Base-by-base conservation (phyloP, 2,797 vertebrate species). In the Poeciliopsis paucimaculata region DNA sequence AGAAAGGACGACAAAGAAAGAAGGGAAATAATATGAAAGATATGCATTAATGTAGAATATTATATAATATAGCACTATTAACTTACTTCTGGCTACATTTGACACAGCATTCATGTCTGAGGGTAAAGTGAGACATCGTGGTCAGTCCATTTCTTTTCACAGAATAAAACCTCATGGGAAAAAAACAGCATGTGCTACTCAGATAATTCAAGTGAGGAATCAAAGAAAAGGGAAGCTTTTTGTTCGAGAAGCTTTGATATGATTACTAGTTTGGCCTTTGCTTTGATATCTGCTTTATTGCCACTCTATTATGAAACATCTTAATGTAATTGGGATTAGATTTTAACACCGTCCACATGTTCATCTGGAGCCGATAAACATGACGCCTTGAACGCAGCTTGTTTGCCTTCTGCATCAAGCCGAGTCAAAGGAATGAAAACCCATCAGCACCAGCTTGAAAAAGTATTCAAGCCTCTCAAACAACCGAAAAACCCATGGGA, bases 41-140 rank as follows among this genome's bases (percentile, higher is more conserved):
- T 77, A 66, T 41, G 51, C 53, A 72, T 45, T 70, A 75, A 83
- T 86, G 47, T 43, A 64, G 31, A 77, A 76, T 9, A 2, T 10
- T 9, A 20, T 8, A 51, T 23, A 51, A 51, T 23, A 85, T 77
- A 49, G 55, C 73, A 89, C 76, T 73, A 83, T 90, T 82, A 72
- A 80, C 23, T 34, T 66, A 60, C 55, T 46, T 45, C 72, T 76
- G 41, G 84, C 78, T 71, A 70, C 76, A 51, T 36, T 68, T 64
- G 39, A 62, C 39, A 75, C 78, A 28, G 70, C 49, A 73, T 70
- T 11, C 53, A 18, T 78, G 68, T 84, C 84, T 76, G 62, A 13
- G 78, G 55, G 79, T 73, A 45, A 78, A 76, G 57, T n/a, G 77
- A 84, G 73, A 45, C 73, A 34, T 77, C 26, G 8, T 60, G 43